Percentiles rank a stretch among this genome's conserved stretches.
These are phyloP conservation scores for Rhodinocichla rosea DNA, from an alignment of 2,113 vertebrate species.

Conservation along the genomic window DNA sequence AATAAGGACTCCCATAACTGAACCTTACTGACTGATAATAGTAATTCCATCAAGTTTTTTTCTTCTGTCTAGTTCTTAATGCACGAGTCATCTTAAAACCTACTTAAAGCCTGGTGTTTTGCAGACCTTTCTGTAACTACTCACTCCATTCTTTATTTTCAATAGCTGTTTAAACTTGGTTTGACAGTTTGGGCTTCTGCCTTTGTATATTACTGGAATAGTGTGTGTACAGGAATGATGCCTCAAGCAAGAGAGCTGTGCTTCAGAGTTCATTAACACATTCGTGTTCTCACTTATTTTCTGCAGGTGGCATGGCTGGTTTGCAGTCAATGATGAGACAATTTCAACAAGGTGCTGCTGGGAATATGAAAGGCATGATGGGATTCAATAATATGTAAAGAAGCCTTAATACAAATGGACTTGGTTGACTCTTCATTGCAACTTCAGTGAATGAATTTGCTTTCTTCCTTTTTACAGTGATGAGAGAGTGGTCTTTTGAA, in stretches of 20 bases:
- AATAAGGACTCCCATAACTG: not conserved
- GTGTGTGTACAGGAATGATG: not conserved
- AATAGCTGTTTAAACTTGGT: not conserved
- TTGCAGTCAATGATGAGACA: slow-evolving; percentile 99
- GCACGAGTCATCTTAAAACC: not conserved
- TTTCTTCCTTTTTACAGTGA: slow-evolving; percentile 69
- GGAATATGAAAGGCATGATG: slow-evolving; percentile 99
- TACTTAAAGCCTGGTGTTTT: not conserved
- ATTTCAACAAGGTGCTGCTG: slow-evolving; percentile 97
- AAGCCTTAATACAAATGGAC: slow-evolving; percentile 77
- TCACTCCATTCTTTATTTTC: not conserved
- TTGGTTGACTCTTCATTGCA: slow-evolving; percentile 63
- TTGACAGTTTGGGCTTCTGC: not conserved
- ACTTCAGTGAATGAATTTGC: slow-evolving; percentile 64
- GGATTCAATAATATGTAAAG: slow-evolving; percentile 99
- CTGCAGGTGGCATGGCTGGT: slow-evolving; percentile 94
- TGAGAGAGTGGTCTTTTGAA: slow-evolving; percentile 47
- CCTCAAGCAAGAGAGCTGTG: not conserved
- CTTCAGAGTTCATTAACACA: not conserved
- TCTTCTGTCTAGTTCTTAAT: not conserved
- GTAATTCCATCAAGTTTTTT: not conserved
- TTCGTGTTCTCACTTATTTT: not conserved
- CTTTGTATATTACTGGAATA: not conserved
- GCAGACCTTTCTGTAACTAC: not conserved
- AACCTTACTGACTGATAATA: not conserved